Conservation (phyloP, 2,797 vertebrate genomes). For the Melanotaenia trifasciata region DNA sequence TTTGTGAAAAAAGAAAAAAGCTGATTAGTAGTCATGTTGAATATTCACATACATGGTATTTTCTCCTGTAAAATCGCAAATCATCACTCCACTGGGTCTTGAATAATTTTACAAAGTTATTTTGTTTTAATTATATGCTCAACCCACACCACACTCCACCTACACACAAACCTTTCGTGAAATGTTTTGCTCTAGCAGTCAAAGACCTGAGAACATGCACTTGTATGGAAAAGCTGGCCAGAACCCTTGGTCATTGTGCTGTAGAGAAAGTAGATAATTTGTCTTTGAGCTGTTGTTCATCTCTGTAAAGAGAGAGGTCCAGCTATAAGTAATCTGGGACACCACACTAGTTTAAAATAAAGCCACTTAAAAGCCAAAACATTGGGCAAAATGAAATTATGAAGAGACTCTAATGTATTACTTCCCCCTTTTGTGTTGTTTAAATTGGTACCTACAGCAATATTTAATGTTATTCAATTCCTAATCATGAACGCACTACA, state of each 20-base stretch:
- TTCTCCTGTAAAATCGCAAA: neutral
- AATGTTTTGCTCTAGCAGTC: slow-evolving; percentile 44
- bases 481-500: neutral
- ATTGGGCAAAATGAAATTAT: slow-evolving; percentile 26
- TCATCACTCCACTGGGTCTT: neutral
- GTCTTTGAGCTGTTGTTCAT: slow-evolving; percentile 58
- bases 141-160: neutral
- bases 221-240: slow-evolving; percentile 52
- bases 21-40: neutral
- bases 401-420: slow-evolving; percentile 24
- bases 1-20: neutral
- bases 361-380: slow-evolving; percentile 29
- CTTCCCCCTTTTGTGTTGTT: slow-evolving; percentile 11
- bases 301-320: slow-evolving; percentile 46
- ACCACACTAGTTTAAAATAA: slow-evolving; percentile 31
- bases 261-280: slow-evolving; percentile 53
- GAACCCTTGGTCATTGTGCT: slow-evolving; percentile 42
- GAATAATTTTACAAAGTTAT: neutral
- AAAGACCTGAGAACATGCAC: slow-evolving; percentile 49
- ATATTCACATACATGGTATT: neutral
- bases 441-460: neutral
- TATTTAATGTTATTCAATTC: slow-evolving; percentile 1
- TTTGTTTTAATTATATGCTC: neutral
- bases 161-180: slow-evolving; percentile 34
- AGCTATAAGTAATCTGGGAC: slow-evolving; percentile 39